These are phyloP conservation scores for Spisula solida DNA, from an alignment of 2,888 invertebrate species.

Conservation along the genomic window DNA sequence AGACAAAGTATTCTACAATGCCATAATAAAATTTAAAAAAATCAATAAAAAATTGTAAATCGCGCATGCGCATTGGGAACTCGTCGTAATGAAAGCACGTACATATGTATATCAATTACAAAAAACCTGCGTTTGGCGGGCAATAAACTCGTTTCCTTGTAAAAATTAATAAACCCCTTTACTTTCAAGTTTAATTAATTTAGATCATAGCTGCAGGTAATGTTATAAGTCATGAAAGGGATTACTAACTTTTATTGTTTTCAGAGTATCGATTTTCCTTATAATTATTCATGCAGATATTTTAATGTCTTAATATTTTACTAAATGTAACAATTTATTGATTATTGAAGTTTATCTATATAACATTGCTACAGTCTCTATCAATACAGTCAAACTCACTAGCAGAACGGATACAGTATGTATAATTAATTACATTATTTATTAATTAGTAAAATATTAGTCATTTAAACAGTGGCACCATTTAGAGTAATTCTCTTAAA, in stretches of 20 bases:
- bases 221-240: too few relatives aligned
- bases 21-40: neutral
- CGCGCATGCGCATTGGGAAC: neutral
- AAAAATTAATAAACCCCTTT: neutral
- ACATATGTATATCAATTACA: too few relatives aligned
- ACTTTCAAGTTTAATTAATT: conserved; percentile 2
- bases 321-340: neutral
- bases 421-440: conserved; percentile 9
- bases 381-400: neutral
- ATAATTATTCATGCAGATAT: too few relatives aligned
- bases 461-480: neutral
- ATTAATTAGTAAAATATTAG: conserved; percentile 8
- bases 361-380: neutral
- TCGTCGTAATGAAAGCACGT: too few relatives aligned
- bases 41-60: neutral
- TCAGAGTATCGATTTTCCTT: too few relatives aligned
- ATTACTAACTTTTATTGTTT: too few relatives aligned
- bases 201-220: neutral
- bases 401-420: neutral
- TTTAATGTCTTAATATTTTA: neutral
- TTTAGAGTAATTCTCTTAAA: neutral
- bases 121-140: neutral
- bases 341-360: neutral
- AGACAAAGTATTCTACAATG: neutral
- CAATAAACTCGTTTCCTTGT: neutral